Base-by-base conservation (phyloP, 2,113 vertebrate genomes). In the Phaetusa simplex region DNA sequence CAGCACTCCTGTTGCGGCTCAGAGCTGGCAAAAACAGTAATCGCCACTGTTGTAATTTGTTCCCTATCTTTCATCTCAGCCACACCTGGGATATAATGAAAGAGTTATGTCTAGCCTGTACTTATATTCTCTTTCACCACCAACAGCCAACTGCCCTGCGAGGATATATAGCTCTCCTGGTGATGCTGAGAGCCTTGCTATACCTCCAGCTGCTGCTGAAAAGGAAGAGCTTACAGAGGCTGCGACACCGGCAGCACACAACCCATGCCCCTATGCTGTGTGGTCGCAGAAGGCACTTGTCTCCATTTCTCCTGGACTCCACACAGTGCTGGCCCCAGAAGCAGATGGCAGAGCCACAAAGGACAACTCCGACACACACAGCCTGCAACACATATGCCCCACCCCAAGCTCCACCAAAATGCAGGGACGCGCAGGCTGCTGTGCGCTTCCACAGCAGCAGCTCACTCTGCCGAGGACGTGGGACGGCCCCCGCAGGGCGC, bases 31-130 rank as follows among this genome's bases (percentile, higher is more conserved):
- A 89, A 86, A 94, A 38, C 69, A 79, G 42, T 52, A 30, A 93
- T 65, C 83, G 87, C 89, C 50, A 71, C 50, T 23, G 38, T 3
- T 61, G 72, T 77, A 89, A 89, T 93, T 86, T 92, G 61, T 59
- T 82, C 65, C 1, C 0, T 82, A 84, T 87, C 91, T 65, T 82
- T 78, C 64, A 74, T 74, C 72, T 86, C 83, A 89, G 69, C 47
- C 36, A 62, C 94, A 94, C 73, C 91, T 89, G 91, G 77, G 93
- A 89, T 72, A 62, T 47, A 95, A 90, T 70, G 79, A 85, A 91
- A 90, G 82, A 86, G 29, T 55, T 84, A 38, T 40, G 56, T 55
- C 73, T 84, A 87, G 47, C 73, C 72, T 34, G 47, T 34, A 82
- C 52, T 84, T 64, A 78, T 3, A 82, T 53, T 36, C 47, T 78